Conservation (phyloP, 2,888 invertebrate genomes). For the Alentia gelatinosa region DNA sequence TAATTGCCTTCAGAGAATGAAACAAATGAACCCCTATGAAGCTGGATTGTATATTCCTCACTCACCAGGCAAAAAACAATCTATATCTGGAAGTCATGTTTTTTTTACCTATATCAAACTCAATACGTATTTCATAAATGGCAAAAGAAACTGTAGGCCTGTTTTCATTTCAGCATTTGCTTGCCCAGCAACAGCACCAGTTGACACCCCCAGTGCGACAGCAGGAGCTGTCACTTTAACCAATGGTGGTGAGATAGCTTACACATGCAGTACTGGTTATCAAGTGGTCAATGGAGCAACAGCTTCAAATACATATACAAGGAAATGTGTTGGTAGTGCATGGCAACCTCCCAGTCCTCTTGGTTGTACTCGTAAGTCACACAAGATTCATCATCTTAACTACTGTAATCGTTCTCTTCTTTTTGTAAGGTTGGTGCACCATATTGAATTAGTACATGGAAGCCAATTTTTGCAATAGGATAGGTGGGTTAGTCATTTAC, state of each 20-base stretch:
- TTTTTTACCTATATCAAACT: not conserved
- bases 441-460: not conserved
- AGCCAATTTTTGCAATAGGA: not conserved
- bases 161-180: not conserved
- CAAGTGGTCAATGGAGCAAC: not conserved
- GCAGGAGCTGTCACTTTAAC: not conserved
- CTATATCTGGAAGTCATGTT: too few relatives aligned
- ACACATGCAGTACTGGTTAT: not conserved
- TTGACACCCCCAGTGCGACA: not conserved
- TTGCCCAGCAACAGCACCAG: not conserved
- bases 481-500: not conserved
- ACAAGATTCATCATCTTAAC: too few relatives aligned
- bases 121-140: not conserved
- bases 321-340: not conserved
- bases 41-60: too few relatives aligned
- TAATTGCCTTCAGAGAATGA: not conserved
- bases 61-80: too few relatives aligned
- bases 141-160: not conserved
- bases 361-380: not conserved
- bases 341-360: not conserved
- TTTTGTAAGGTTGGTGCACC: not conserved
- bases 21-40: not conserved
- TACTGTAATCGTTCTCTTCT: too few relatives aligned
- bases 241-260: not conserved
- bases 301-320: not conserved